phyloP scores from a whole-genome alignment of 2,797 vertebrate genomes.

The Cyclura pinguis region DNA sequence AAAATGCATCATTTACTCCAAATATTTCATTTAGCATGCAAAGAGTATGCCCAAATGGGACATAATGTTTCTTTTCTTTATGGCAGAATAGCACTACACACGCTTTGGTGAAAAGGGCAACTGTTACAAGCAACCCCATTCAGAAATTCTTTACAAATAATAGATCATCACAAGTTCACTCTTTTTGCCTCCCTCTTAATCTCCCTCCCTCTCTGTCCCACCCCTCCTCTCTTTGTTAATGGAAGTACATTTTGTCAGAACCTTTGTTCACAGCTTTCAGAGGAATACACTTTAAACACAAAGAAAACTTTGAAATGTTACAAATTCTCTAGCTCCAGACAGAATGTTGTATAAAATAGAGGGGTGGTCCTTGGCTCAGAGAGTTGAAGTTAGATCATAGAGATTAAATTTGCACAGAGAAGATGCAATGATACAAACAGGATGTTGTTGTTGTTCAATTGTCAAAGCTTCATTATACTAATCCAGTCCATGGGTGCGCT shows the following conservation, averaged over 20 bases:
- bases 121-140: slow-evolving; percentile 19
- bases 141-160: slow-evolving; percentile 52
- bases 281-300: slow-evolving; percentile 60
- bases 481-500: background rate
- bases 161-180: slow-evolving; percentile 49
- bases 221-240: slow-evolving; percentile 6
- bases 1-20: slow-evolving; percentile 56
- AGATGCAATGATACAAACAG: background rate
- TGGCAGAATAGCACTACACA: slow-evolving; percentile 34
- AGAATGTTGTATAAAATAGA: slow-evolving; percentile 63
- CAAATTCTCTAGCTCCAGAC: slow-evolving; percentile 42
- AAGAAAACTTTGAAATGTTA: slow-evolving; percentile 53
- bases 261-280: slow-evolving; percentile 55
- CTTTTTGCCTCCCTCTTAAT: background rate
- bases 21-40: slow-evolving; percentile 52
- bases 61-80: slow-evolving; percentile 62
- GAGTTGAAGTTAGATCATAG: slow-evolving; percentile 30
- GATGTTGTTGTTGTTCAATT: background rate
- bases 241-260: slow-evolving; percentile 63
- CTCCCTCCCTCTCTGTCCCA: background rate
- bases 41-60: slow-evolving; percentile 27
- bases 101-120: slow-evolving; percentile 32
- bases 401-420: slow-evolving; percentile 12
- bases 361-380: slow-evolving; percentile 38
- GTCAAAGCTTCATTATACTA: background rate